Evolutionary conservation across 2,797 vertebrate genomes (phyloP).

Genomic region (Peromyscus melanophrys): DNA sequence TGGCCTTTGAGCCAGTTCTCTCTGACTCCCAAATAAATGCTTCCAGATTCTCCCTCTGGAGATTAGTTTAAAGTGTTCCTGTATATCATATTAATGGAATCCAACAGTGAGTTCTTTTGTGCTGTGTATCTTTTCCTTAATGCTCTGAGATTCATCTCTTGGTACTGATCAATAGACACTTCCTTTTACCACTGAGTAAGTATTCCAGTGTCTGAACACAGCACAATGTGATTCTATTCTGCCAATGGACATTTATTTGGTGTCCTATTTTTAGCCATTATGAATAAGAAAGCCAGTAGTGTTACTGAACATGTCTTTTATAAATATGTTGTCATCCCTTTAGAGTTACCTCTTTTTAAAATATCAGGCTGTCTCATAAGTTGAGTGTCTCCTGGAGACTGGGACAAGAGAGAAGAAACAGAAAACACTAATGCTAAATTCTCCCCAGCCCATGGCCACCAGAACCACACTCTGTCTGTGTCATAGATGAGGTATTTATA

Average conservation of each 20-base stretch:
- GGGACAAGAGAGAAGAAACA: not conserved
- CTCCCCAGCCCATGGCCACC: not conserved
- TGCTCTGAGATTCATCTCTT: not conserved
- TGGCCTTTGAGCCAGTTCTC: not conserved
- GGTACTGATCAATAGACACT: not conserved
- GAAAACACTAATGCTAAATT: not conserved
- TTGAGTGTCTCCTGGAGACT: not conserved
- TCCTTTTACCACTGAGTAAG: not conserved
- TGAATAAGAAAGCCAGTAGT: not conserved
- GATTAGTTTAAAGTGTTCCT: not conserved
- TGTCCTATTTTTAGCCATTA: conserved; percentile 19
- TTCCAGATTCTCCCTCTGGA: not conserved
- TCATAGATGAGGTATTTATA: not conserved
- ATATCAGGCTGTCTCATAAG: not conserved
- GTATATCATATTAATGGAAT: not conserved
- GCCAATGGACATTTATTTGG: not conserved
- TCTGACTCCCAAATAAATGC: no score
- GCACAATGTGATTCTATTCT: not conserved
- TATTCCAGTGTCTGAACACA: not conserved
- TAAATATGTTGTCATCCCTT: conserved; percentile 10
- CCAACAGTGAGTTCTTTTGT: not conserved
- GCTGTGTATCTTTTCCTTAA: not conserved
- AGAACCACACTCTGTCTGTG: not conserved
- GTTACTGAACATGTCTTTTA: not conserved
- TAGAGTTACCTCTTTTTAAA: conserved; percentile 51